Base-by-base conservation (phyloP, 2,888 invertebrate species). In the Mayetiola destructor region DNA sequence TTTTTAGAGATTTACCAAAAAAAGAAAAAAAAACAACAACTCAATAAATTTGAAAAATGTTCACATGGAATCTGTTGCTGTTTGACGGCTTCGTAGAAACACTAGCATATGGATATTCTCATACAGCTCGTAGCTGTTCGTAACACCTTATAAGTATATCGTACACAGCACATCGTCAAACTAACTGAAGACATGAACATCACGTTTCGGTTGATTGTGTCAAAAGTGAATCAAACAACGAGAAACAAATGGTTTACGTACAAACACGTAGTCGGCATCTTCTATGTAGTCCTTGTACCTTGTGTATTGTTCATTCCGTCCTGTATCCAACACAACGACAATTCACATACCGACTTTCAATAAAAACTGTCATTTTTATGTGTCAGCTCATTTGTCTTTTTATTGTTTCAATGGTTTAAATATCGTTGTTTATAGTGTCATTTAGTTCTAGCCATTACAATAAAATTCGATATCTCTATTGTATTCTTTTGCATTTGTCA, bases 381-480 rank as follows among this genome's bases (percentile, higher is more conserved):
- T 48, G 27, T 48, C 16, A 48, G 48, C 27, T 27, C 48, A 48
- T 48, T 48, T 48, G 27, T 48, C 48, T 48, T 48, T 48, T 48
- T 48, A 48, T 48, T 48, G 48, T 48, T 48, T 48, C 48, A 48
- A n/a, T 27, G 48, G 48, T 16, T 27, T 27, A 27, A 48, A 27
- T 27, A 48, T 48, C 27, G 48, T 27, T 48, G 27, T 48, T 48
- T 48, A 23, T n/a, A 23, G 27, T 27, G n/a, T 48, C 16, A 27
- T 48, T 32, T 23, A 14, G 12, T n/a, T n/a, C 48, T 48, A n/a
- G n/a, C 48, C 9, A 23, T 48, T 48, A 27, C 48, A 27, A 48
- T 48, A 48, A 48, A 48, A 48, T n/a, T n/a, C n/a, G n/a, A 48
- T 48, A 48, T 27, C 27, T 48, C 27, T 48, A 27, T 48, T n/a